Evolutionary conservation across 2,888 invertebrate genomes (phyloP), one percentile per base, ranked within the genome.

Genomic region (Hydriomena furcata): DNA sequence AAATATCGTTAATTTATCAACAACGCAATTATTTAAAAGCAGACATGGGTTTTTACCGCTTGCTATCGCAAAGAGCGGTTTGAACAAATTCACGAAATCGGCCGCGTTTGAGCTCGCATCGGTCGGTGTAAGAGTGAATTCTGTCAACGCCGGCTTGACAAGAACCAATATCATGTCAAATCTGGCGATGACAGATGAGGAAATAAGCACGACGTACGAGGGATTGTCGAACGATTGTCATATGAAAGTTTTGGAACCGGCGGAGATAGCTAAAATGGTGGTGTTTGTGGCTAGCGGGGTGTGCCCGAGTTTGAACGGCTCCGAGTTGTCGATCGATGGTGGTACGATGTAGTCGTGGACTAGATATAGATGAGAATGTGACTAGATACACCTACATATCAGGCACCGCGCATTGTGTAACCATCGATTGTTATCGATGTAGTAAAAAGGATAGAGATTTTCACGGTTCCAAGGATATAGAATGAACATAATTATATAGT

Each of bases 1-100:
- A 0, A 95, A 92, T 56, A 93, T 97, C 57, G 96, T 98, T 0
- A 98, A 98, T 76, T 94, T 98, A 0, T 96, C 97, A 4, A 95
- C 96, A 68, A 95, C 97, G 0, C 94, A 93, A 67, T 97, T 97
- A 7, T 52, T 91, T 79, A 70, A 65, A 42, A 62, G 67, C 0
- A 32, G 68, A n/a, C 73, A 72, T 7, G 81, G 81, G 0, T 75
- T 71, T 20, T n/a, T 79, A 1, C 70, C 73, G 2, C 65, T 66
- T 8, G 45, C 63, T 0, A 62, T 77, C 0, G 62, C 78, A 0
- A 76, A 78, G 38, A 54, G 68, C n/a, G 79, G 73, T 0, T 13
- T 79, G 5, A 71, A 72, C 25, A 71, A 62, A 8, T 71, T 79
- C 7, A 75, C 77, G 0, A 72, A 72, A 38, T 55, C 66, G 2